Conservation (phyloP, 2,888 invertebrate species). For the Octodonta nipae region DNA sequence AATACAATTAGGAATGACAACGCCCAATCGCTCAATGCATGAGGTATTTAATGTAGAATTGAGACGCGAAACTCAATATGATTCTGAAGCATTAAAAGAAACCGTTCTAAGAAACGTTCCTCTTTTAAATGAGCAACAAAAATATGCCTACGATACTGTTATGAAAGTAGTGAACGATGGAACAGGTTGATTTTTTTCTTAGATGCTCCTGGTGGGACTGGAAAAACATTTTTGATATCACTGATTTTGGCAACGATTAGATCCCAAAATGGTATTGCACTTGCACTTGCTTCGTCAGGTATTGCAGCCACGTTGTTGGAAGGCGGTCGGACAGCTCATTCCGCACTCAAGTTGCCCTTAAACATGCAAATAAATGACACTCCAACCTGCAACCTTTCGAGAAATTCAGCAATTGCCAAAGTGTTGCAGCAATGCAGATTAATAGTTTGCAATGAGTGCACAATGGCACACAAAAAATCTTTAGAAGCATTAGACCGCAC, state of each 20-base stretch:
- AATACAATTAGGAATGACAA: not conserved
- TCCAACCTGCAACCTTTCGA: slow-evolving; percentile 22
- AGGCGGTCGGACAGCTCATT: slow-evolving; percentile 29
- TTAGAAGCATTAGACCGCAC: not conserved
- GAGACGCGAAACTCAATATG: not conserved
- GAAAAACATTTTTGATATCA: slow-evolving; percentile 30
- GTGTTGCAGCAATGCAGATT: slow-evolving; percentile 18
- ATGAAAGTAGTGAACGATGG: not conserved
- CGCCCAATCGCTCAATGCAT: not conserved
- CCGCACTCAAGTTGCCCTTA: slow-evolving; percentile 28
- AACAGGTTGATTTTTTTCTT: slow-evolving; percentile 9
- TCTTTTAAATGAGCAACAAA: not conserved
- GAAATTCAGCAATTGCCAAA: slow-evolving; percentile 16
- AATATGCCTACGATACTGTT: not conserved
- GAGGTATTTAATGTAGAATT: not conserved
- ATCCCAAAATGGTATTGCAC: slow-evolving; percentile 16
- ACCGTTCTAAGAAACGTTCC: not conserved
- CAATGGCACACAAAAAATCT: too few relatives aligned
- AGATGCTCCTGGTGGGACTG: too few relatives aligned
- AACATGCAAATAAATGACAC: slow-evolving; percentile 19
- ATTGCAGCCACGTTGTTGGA: slow-evolving; percentile 34
- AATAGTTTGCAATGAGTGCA: too few relatives aligned
- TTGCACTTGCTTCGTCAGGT: slow-evolving; percentile 25
- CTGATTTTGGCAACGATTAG: slow-evolving; percentile 26
- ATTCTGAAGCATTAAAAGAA: not conserved